phyloP scores from a whole-genome alignment of 2,797 vertebrate genomes.

The Etheostoma perlongum region DNA sequence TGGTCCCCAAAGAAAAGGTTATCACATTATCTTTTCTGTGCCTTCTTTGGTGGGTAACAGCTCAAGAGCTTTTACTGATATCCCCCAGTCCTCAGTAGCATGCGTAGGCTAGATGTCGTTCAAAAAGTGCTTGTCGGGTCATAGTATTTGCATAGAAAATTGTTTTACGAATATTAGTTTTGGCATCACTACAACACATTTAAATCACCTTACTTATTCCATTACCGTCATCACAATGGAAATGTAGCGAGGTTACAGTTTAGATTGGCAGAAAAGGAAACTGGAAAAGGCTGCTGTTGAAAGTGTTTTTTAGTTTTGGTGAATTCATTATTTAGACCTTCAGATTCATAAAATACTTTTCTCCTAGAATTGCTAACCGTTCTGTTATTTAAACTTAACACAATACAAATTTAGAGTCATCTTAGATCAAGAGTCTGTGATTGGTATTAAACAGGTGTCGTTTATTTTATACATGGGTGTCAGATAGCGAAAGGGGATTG shows the following conservation, averaged over 20 bases:
- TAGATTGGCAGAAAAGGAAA: constrained; percentile 1
- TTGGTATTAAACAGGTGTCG: constrained; percentile 47
- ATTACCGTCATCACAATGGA: not conserved
- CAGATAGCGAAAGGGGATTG: constrained; percentile 14
- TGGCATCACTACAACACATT: not conserved
- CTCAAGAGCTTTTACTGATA: constrained; percentile 34
- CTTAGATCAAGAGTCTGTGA: constrained; percentile 33
- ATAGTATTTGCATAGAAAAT: constrained; percentile 1
- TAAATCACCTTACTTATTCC: not conserved
- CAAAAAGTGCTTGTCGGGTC: not conserved
- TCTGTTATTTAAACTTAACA: constrained; percentile 32
- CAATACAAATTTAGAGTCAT: constrained; percentile 19
- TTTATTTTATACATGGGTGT: constrained; percentile 45
- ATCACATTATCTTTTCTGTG: constrained; percentile 58
- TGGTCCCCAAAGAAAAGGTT: constrained; percentile 68
- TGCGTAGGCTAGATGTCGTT: not conserved
- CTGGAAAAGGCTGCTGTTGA: not conserved
- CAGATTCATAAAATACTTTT: not conserved
- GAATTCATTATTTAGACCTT: constrained; percentile 24
- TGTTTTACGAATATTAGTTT: constrained; percentile 9
- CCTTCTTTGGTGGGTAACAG: constrained; percentile 13
- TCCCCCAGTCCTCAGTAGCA: constrained; percentile 28
- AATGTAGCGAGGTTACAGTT: not conserved
- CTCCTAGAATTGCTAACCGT: not conserved
- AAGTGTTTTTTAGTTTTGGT: constrained; percentile 24